Evolutionary conservation across 2,797 vertebrate genomes (phyloP), one percentile per base, ranked within the genome.

Genomic region (Eleutherodactylus coqui): DNA sequence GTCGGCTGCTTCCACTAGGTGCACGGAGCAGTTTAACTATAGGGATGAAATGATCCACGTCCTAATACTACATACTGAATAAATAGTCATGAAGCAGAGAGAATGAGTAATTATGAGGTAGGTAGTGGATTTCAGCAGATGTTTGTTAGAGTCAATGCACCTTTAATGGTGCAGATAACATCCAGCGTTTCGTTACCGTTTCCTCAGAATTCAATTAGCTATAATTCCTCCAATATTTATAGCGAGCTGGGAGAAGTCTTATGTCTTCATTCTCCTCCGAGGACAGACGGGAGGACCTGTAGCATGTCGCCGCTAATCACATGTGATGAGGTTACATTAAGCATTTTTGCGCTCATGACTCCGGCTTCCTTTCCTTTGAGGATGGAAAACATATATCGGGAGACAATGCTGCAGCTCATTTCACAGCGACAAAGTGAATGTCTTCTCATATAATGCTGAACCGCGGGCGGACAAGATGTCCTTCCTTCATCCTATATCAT

Each of bases 141-240:
- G 75, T 87, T 87, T 84, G 82, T 72, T 69, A 75, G 69, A 87
- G 82, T 81, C 69, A 85, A 85, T 87, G 82, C 82, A 87, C 86
- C 70, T 87, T 81, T 84, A 87, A 87, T 87, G 82, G 77, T 75
- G 82, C 86, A 87, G 82, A 80, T 87, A 87, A 81, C 86, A 87
- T 85, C 77, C 60, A 84, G 70, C 76, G 86, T 87, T 85, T 85
- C 82, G 85, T 87, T 87, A 76, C 55, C 82, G 75, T 84, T 84
- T 76, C 38, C 60, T 81, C 78, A 62, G 77, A 87, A 87, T 85
- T 82, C 82, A 85, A 87, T 87, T 87, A 87, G 77, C 82, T 81
- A 87, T 85, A 87, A 85, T 85, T 81, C 77, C 70, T 84, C 81
- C 82, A 87, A 84, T 85, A 87, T 81, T 84, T 84, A 85, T 84